These are phyloP conservation scores for Ahaetulla prasina DNA, from an alignment of 2,113 vertebrate genomes.

Conservation along the genomic window DNA sequence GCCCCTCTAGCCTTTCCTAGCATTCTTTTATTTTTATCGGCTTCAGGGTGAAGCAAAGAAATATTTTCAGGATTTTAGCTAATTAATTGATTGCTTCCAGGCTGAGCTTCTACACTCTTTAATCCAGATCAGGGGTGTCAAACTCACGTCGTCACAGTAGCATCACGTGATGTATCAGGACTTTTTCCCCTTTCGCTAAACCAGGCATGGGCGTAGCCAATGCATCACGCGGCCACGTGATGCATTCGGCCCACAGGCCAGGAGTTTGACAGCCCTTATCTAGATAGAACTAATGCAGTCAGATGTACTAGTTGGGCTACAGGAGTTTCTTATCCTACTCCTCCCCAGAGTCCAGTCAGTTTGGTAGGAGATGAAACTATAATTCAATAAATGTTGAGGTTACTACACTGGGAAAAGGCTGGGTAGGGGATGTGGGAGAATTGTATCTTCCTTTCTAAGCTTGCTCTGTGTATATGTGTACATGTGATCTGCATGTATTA, in stretches of 20 bases:
- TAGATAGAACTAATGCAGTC: neutral
- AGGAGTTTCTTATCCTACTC: neutral
- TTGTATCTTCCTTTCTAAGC: neutral
- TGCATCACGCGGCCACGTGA: too few relatives aligned
- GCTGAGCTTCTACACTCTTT: neutral
- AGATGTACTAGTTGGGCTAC: neutral
- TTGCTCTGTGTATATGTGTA: neutral
- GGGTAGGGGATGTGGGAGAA: neutral
- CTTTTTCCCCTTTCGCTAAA: too few relatives aligned
- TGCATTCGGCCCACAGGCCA: too few relatives aligned
- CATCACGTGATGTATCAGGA: too few relatives aligned
- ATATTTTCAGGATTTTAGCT: neutral
- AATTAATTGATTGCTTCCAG: neutral
- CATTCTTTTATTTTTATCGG: neutral
- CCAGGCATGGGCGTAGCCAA: too few relatives aligned
- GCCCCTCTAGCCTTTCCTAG: neutral
- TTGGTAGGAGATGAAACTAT: neutral
- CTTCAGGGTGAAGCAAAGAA: neutral
- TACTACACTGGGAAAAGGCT: neutral
- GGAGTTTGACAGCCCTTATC: too few relatives aligned
- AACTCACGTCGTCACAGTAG: too few relatives aligned
- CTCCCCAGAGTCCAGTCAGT: neutral
- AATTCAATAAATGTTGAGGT: neutral
- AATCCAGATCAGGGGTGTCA: neutral
- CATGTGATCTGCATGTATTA: neutral